Evolutionary conservation across 2,888 invertebrate species (phyloP).

Genomic region (Dioctria linearis): DNA sequence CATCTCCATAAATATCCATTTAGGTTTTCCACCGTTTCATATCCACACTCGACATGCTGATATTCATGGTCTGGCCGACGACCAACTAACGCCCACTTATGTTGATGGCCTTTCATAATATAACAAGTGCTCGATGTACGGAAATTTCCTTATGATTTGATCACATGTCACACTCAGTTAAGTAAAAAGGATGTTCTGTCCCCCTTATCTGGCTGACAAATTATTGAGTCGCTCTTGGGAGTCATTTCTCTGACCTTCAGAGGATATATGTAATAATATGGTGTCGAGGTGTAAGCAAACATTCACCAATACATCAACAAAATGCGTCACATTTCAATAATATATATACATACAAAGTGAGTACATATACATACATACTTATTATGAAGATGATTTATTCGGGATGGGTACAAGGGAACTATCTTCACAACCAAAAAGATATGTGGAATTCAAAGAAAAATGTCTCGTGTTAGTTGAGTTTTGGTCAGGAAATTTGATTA

Average conservation of each 20-base stretch:
- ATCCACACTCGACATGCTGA: not conserved
- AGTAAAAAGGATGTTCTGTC: constrained; percentile 16
- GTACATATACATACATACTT: too few relatives aligned
- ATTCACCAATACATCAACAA: too few relatives aligned
- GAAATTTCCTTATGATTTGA: constrained; percentile 28
- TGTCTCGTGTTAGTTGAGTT: too few relatives aligned
- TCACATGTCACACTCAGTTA: constrained; percentile 38
- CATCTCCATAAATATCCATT: not conserved
- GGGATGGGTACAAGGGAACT: too few relatives aligned
- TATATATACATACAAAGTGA: too few relatives aligned
- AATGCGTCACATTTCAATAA: too few relatives aligned
- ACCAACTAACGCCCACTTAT: not conserved
- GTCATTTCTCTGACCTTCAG: constrained; percentile 30
- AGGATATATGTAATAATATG: not conserved
- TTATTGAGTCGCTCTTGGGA: constrained; percentile 22
- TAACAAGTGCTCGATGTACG: not conserved
- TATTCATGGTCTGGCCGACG: not conserved
- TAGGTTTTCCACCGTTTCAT: not conserved
- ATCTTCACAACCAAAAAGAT: too few relatives aligned
- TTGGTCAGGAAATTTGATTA: too few relatives aligned
- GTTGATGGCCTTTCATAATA: too few relatives aligned
- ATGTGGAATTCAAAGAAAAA: too few relatives aligned
- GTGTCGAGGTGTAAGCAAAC: too few relatives aligned
- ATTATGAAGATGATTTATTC: too few relatives aligned
- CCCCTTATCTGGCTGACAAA: constrained; percentile 37